Evolutionary conservation across 2,888 invertebrate species (phyloP).

Genomic region (Pollenia griseotomentosa): DNA sequence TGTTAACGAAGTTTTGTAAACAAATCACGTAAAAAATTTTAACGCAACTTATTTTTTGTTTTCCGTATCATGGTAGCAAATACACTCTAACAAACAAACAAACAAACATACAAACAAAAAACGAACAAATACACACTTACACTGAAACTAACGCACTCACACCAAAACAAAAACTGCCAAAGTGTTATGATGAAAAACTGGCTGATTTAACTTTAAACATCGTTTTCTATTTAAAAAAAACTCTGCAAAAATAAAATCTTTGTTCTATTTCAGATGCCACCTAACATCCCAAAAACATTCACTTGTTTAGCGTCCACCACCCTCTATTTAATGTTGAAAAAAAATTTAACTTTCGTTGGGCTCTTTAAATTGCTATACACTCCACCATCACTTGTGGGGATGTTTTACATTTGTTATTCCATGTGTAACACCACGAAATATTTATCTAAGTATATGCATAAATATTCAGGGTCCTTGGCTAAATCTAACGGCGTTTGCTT

Average conservation of each 20-base stretch:
- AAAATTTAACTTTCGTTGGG: not conserved
- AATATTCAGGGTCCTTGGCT: no score
- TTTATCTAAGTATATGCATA: no score
- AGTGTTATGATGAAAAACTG: slow-evolving; percentile 55
- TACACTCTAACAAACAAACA: slow-evolving; percentile 1
- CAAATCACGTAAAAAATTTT: slow-evolving; percentile 71
- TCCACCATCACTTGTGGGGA: no score
- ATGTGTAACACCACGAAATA: no score
- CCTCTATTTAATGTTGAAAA: no score
- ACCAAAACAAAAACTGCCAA: slow-evolving; percentile 27
- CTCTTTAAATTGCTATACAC: not conserved
- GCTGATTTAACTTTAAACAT: slow-evolving; percentile 25
- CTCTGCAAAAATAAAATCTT: slow-evolving; percentile 5
- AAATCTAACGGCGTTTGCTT: no score
- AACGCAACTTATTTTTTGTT: slow-evolving; percentile 58
- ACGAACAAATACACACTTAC: not conserved
- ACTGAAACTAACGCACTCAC: not conserved
- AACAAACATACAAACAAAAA: not conserved
- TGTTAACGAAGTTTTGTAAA: slow-evolving; percentile 63
- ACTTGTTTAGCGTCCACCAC: not conserved
- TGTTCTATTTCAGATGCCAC: slow-evolving; percentile 1
- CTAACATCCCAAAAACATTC: slow-evolving; percentile 11
- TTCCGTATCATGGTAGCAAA: slow-evolving; percentile 45
- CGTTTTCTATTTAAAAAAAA: slow-evolving; percentile 4
- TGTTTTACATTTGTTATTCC: no score